phyloP scores from a whole-genome alignment of 2,888 invertebrate species.

The Drosophila anomelani region DNA sequence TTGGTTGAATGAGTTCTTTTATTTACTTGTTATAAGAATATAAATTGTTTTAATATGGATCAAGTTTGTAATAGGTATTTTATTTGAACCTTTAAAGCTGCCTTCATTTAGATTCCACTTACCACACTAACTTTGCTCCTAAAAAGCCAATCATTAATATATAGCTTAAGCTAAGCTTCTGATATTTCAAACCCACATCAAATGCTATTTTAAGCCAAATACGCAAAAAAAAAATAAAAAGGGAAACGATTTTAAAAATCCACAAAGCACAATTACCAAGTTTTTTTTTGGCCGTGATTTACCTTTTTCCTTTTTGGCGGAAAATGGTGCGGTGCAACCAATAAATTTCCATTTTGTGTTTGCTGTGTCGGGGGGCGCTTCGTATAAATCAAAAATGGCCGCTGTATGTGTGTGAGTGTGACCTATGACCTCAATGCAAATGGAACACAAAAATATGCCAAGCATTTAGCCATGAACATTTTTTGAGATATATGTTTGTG shows the following conservation, averaged over 20 bases:
- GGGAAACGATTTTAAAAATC: slow-evolving; percentile 7
- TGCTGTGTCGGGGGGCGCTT: slow-evolving; percentile 42
- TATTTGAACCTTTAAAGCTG: not conserved
- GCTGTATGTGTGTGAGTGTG: slow-evolving; percentile 21
- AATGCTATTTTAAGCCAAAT: not conserved
- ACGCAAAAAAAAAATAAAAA: not conserved
- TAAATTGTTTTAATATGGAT: too few relatives aligned
- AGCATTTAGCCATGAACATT: slow-evolving; percentile 56
- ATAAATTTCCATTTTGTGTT: slow-evolving; percentile 71
- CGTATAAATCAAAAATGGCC: slow-evolving; percentile 76
- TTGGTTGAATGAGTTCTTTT: too few relatives aligned
- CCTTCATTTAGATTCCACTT: not conserved
- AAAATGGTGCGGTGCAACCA: slow-evolving; percentile 41
- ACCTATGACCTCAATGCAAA: slow-evolving; percentile 63
- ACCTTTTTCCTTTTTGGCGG: slow-evolving; percentile 24
- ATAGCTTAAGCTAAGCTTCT: slow-evolving; percentile 1
- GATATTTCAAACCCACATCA: slow-evolving; percentile 23
- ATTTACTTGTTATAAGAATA: not conserved
- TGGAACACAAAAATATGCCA: slow-evolving; percentile 72
- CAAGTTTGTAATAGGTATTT: not conserved
- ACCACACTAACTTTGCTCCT: not conserved
- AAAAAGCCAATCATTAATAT: not conserved
- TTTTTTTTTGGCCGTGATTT: slow-evolving; percentile 21
- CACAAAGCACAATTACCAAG: slow-evolving; percentile 7
- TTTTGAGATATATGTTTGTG: slow-evolving; percentile 19